Evolutionary conservation across 37 sponge, comb jelly and placozoan species (phyloP), one percentile per base, ranked within the genome.

Genomic region (Halichondria panicea): DNA sequence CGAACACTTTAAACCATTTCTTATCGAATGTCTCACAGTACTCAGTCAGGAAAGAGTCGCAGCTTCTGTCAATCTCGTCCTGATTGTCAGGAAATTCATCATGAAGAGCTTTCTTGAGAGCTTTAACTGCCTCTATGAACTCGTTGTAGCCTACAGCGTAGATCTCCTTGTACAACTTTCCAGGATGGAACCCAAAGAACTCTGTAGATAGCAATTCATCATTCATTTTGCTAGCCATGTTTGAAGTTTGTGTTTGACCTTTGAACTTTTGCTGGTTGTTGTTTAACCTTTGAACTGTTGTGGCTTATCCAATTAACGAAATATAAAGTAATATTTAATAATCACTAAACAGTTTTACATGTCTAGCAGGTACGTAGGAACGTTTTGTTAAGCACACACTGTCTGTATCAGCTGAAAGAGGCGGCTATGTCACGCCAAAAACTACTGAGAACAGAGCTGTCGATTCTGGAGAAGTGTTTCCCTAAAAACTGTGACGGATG

Each of bases 381-480:
- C n/a, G n/a, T n/a, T n/a, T n/a, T n/a, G n/a, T n/a, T n/a, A n/a
- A n/a, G n/a, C n/a, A n/a, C n/a, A n/a, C n/a, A n/a, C n/a, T n/a
- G n/a, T n/a, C n/a, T n/a, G n/a, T n/a, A n/a, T n/a, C n/a, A n/a
- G n/a, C n/a, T n/a, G n/a, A n/a, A n/a, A n/a, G n/a, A n/a, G n/a
- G n/a, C n/a, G n/a, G n/a, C n/a, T n/a, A 70, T 70, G 70, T 70
- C 70, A 3, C 70, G 70, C 32, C 44, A 28, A 18, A 45, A 48
- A 35, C 18, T 28, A 4, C 53, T 70, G 52, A 70, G 30, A 30
- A 70, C 52, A 39, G 94, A 93, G 60, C 81, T 93, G n/a, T 65
- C 78, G 18, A 78, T 93, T 34, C 71, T 93, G 60, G 94, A 93
- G 67, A 81, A 73, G 32, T 71, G 58, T 45, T 93, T 93, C 41